These are phyloP conservation scores for Hyperoplus lanceolatus DNA, from an alignment of 2,797 vertebrate genomes.

Conservation along the genomic window DNA sequence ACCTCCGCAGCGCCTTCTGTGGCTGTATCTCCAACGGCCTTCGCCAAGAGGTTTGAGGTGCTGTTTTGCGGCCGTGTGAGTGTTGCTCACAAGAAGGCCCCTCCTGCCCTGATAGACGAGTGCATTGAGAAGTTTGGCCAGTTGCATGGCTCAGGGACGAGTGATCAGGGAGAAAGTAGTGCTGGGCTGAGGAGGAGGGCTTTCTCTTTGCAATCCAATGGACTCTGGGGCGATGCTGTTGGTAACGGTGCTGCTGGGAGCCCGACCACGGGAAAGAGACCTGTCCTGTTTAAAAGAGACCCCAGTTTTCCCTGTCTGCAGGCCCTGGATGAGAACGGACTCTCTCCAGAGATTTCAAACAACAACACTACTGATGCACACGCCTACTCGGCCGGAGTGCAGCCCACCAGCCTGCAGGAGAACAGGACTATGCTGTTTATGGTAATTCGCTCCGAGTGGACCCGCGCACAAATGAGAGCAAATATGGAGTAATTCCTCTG, in stretches of 20 bases:
- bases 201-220: slow-evolving; percentile 84
- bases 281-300: slow-evolving; percentile 88
- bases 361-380: slow-evolving; percentile 78
- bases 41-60: slow-evolving; percentile 97
- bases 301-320: slow-evolving; percentile 86
- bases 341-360: slow-evolving; percentile 88
- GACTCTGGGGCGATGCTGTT: slow-evolving; percentile 38
- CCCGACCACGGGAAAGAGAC: slow-evolving; percentile 66
- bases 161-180: slow-evolving; percentile 43
- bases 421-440: slow-evolving; percentile 98
- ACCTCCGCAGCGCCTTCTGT: slow-evolving; percentile 78
- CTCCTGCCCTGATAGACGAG: slow-evolving; percentile 95
- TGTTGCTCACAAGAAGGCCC: slow-evolving; percentile 95
- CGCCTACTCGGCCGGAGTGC: slow-evolving; percentile 84
- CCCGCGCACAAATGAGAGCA: not conserved
- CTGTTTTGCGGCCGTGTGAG: slow-evolving; percentile 95
- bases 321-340: slow-evolving; percentile 91
- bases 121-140: slow-evolving; percentile 97
- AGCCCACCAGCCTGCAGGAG: slow-evolving; percentile 94
- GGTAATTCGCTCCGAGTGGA: slow-evolving; percentile 79
- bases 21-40: slow-evolving; percentile 87
- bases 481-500: not conserved
- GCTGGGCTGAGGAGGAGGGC: slow-evolving; percentile 82
- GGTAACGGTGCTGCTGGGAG: slow-evolving; percentile 64
- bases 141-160: slow-evolving; percentile 68